Percentiles rank a stretch among this genome's conserved stretches.
Conservation (phyloP, 2,888 invertebrate species). For the Coenonympha glycerion region DNA sequence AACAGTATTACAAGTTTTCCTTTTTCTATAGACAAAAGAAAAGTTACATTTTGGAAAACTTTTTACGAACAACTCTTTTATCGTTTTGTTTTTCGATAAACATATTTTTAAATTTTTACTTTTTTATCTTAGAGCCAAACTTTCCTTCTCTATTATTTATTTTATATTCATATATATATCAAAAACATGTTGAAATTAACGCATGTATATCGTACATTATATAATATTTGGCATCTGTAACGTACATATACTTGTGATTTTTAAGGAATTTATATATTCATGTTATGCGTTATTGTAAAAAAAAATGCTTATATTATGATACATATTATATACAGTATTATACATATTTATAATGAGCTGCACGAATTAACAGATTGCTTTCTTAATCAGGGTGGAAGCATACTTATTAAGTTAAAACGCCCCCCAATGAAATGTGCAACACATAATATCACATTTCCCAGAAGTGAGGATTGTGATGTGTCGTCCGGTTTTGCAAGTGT, state of each 20-base stretch:
- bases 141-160: not conserved
- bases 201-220: not conserved
- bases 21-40: not conserved
- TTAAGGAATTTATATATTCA: not conserved
- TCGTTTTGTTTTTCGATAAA: not conserved
- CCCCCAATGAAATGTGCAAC: too few relatives aligned
- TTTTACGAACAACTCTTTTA: not conserved
- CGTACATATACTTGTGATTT: not conserved
- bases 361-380: not conserved
- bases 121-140: slow-evolving; percentile 5
- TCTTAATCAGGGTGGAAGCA: not conserved
- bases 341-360: slow-evolving; percentile 4
- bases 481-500: too few relatives aligned
- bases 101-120: not conserved
- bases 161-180: not conserved
- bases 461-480: too few relatives aligned
- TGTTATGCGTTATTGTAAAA: not conserved
- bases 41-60: not conserved
- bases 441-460: too few relatives aligned
- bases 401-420: not conserved
- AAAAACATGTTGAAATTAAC: not conserved
- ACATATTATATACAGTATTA: slow-evolving; percentile 9
- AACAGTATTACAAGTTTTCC: not conserved
- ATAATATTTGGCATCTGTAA: slow-evolving; percentile 1
- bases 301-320: slow-evolving; percentile 8